Evolutionary conservation across 2,888 invertebrate species (phyloP).

Genomic region (Tinea trinotella): DNA sequence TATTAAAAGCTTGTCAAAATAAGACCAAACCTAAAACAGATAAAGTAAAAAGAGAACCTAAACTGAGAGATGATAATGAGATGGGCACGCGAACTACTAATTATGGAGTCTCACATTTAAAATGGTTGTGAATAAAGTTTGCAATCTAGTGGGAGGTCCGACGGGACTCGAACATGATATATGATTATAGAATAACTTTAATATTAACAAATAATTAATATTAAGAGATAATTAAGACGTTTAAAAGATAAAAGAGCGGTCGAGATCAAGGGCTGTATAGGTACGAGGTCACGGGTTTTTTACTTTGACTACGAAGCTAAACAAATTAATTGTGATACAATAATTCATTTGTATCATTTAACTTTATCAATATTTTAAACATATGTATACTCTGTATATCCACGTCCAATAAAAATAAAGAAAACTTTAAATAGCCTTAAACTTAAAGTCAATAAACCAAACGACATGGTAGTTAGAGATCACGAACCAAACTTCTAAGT

Average conservation of each 20-base stretch:
- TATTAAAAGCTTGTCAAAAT: background rate
- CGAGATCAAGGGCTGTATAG: too few relatives aligned
- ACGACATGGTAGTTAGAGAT: background rate
- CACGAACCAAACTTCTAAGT: background rate
- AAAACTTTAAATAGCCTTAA: background rate
- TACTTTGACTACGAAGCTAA: too few relatives aligned
- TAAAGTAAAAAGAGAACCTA: background rate
- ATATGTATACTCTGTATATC: too few relatives aligned
- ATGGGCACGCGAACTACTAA: slow-evolving; percentile 32
- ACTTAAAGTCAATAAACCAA: background rate
- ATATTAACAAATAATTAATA: background rate
- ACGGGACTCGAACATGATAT: background rate
- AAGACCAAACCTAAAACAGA: background rate
- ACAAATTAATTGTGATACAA: too few relatives aligned
- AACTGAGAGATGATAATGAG: slow-evolving; percentile 29
- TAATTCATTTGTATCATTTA: too few relatives aligned
- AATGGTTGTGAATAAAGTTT: slow-evolving; percentile 33
- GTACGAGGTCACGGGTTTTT: too few relatives aligned
- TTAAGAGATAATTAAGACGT: background rate
- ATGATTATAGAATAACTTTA: background rate
- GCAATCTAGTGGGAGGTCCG: slow-evolving; percentile 17
- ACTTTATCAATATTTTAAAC: too few relatives aligned
- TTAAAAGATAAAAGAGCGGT: too few relatives aligned
- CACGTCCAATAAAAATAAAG: background rate
- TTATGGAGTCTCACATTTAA: slow-evolving; percentile 32